phyloP scores from a whole-genome alignment of 2,888 invertebrate species.

The Scaptomyza reducta region DNA sequence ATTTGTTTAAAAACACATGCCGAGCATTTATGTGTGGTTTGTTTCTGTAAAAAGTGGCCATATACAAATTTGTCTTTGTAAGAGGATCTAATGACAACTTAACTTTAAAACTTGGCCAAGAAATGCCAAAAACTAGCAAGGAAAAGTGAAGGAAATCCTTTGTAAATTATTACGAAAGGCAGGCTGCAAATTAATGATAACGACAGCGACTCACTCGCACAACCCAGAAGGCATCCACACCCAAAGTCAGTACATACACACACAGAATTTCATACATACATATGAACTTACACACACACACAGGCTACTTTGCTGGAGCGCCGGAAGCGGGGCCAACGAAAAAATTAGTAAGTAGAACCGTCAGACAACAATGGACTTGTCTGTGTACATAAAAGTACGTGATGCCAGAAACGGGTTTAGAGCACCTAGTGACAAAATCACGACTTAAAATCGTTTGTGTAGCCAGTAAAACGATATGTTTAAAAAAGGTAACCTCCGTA shows the following conservation, averaged over 20 bases:
- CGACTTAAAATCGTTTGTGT: neutral
- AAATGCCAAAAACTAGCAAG: constrained; percentile 34
- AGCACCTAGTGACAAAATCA: constrained; percentile 18
- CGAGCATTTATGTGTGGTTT: constrained; percentile 20
- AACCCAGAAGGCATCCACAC: constrained; percentile 20
- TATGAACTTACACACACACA: neutral
- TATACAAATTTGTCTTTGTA: constrained; percentile 54
- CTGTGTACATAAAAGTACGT: constrained; percentile 33
- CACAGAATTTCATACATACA: neutral
- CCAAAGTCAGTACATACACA: constrained; percentile 19
- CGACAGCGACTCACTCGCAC: constrained; percentile 49
- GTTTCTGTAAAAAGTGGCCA: constrained; percentile 21
- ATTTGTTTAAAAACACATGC: constrained; percentile 15
- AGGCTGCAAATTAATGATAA: constrained; percentile 76
- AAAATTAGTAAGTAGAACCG: constrained; percentile 36
- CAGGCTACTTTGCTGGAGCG: constrained; percentile 3
- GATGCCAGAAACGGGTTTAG: constrained; percentile 19
- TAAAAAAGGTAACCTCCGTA: neutral
- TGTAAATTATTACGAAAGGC: constrained; percentile 72
- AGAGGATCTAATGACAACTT: constrained; percentile 58
- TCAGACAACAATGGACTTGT: constrained; percentile 37
- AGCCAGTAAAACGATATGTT: neutral
- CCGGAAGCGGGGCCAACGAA: constrained; percentile 17
- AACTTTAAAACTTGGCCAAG: constrained; percentile 55
- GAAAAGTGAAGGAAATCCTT: constrained; percentile 56